Percentiles rank a stretch among this genome's conserved stretches.
These are phyloP conservation scores for Aphaenogaster ashmeadi DNA, from an alignment of 1,140 invertebrate species.

Conservation along the genomic window DNA sequence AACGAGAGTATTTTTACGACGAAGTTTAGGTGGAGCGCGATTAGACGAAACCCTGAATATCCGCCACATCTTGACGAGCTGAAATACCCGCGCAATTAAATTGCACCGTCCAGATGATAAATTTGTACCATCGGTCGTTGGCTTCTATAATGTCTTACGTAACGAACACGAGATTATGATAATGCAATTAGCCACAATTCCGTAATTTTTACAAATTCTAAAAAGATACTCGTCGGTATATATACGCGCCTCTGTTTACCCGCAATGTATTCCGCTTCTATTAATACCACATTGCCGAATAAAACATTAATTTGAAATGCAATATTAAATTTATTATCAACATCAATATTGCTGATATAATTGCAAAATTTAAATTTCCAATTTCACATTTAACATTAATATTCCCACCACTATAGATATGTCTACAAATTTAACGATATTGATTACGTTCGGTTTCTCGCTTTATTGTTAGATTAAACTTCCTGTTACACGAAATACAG, in stretches of 20 bases:
- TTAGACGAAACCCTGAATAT: neutral
- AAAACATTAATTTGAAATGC: constrained; percentile 7
- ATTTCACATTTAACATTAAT: neutral
- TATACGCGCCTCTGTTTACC: neutral
- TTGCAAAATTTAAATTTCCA: neutral
- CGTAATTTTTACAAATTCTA: neutral
- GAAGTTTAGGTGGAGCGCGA: neutral
- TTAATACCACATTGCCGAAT: neutral
- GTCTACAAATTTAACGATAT: constrained; percentile 3
- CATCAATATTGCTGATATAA: neutral
- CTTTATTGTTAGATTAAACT: neutral
- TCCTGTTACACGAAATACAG: constrained; percentile 5
- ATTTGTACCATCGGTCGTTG: constrained; percentile 36
- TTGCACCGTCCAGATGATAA: neutral
- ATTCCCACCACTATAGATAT: neutral
- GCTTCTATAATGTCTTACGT: constrained; percentile 6
- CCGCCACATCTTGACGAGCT: neutral
- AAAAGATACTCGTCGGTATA: neutral
- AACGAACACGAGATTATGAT: neutral
- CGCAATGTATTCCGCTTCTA: neutral
- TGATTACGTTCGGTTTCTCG: neutral
- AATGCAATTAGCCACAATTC: neutral
- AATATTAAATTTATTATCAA: constrained; percentile 6
- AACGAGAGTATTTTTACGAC: neutral
- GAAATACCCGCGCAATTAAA: constrained; percentile 16